Evolutionary conservation across 2,888 invertebrate species (phyloP).

Genomic region (Gnatocerus cornutus): DNA sequence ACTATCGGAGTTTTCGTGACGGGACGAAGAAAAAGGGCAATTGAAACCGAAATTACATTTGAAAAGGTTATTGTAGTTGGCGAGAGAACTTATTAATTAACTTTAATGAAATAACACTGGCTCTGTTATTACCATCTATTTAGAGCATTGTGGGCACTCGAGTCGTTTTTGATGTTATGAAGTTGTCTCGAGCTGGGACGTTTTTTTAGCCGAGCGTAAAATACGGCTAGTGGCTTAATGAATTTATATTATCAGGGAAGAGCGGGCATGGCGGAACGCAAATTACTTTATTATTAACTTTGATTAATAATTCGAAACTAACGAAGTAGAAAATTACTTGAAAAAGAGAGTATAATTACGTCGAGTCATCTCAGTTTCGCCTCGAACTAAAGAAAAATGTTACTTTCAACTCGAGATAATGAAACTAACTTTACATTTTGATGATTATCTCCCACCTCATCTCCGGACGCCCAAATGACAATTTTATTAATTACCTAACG

Average conservation of each 20-base stretch:
- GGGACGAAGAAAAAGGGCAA: constrained; percentile 6
- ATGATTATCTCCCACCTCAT: background rate
- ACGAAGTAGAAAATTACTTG: constrained; percentile 31
- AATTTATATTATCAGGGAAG: constrained; percentile 23
- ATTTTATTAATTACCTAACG: no score
- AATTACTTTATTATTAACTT: constrained; percentile 35
- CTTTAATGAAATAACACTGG: constrained; percentile 24
- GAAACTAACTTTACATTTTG: background rate
- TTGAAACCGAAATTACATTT: constrained; percentile 14
- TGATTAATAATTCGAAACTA: constrained; percentile 37
- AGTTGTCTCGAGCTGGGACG: background rate
- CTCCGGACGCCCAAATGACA: no score
- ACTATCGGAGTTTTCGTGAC: constrained; percentile 15
- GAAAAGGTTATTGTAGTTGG: constrained; percentile 12
- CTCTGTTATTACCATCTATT: constrained; percentile 9
- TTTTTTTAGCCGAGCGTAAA: constrained; percentile 1
- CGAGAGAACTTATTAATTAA: constrained; percentile 7
- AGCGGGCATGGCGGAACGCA: constrained; percentile 3
- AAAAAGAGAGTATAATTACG: constrained; percentile 38
- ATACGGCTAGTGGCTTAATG: constrained; percentile 19
- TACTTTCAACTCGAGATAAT: background rate
- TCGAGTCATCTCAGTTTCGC: constrained; percentile 25
- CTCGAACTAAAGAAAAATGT: background rate
- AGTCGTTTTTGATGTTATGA: constrained; percentile 5
- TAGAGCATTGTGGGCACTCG: background rate